Base-by-base conservation (phyloP, 2,113 vertebrate genomes). In the Octodon degus region DNA sequence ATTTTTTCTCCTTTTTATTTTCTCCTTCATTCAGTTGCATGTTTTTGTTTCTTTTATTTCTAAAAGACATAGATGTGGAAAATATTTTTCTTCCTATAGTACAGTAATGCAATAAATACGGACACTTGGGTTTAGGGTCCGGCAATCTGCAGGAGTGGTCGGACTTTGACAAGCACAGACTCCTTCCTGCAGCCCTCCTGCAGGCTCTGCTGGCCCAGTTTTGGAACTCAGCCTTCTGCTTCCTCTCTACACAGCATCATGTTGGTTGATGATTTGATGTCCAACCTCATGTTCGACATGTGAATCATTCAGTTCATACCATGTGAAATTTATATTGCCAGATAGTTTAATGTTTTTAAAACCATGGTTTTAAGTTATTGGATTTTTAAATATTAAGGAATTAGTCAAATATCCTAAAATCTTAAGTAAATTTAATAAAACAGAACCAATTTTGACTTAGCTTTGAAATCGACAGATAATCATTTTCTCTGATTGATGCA, bases 161-260 rank as follows among this genome's bases (percentile, higher is more conserved):
- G 14, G 4, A 14, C 34, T 55, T 34, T 72, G 37, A 53, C 55
- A 55, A 81, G 9, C 70, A 27, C 16, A 50, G 70, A 24, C 13
- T n/a, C 22, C 34, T 1, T 0, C 24, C 12, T 20, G 68, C 1
- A 37, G 1, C 14, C n/a, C 80, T 7, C 40, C 50, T 43, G 2
- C 3, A 27, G 12, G 19, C 16, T 16, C 65, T 68, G 32, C 32
- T 68, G 32, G 16, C 65, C 14, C 32, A 13, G 60, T 62, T 32
- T 16, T 67, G 65, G 27, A 67, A 14, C 32, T 17, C 4, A 4
- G 11, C 32, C 4, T 72, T 50, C 70, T 27, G 37, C 27, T 40
- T 34, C 8, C 27, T 40, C 13, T 2, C 20, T 2, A 81, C 40
- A 91, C 37, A 58, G 0, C 72, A 58, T 7, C 16, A 53, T 32